Evolutionary conservation across 2,113 vertebrate genomes (phyloP).

Genomic region (Calidris pugnax): DNA sequence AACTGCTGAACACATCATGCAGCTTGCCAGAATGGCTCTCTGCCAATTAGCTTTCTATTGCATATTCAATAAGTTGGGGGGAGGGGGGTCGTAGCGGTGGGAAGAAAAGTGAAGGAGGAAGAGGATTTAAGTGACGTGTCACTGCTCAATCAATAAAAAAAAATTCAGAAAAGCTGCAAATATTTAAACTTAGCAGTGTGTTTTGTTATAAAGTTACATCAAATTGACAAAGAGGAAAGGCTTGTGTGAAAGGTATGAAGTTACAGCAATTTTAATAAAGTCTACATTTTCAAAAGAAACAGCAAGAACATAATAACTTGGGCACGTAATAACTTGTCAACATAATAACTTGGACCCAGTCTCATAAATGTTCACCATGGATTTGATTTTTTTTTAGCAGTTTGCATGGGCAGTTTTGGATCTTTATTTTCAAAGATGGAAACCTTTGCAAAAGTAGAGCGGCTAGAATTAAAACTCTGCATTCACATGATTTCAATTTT

Average conservation of each 20-base stretch:
- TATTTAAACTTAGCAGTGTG: neutral
- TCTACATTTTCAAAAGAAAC: neutral
- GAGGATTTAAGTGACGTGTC: neutral
- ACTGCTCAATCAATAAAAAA: conserved; percentile 48
- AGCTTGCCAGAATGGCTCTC: conserved; percentile 61
- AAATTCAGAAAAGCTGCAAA: conserved; percentile 17
- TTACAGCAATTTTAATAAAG: neutral
- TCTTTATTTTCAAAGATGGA: neutral
- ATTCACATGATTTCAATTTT: neutral
- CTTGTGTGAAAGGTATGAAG: neutral
- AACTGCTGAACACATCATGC: conserved; percentile 61
- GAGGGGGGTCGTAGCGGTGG: neutral
- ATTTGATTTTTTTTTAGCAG: neutral
- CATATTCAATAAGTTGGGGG: conserved; percentile 30
- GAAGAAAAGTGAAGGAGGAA: conserved; percentile 25
- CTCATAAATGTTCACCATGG: neutral
- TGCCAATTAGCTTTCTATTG: conserved; percentile 66
- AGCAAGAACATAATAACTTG: neutral
- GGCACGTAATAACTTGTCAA: neutral
- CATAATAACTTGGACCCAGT: neutral
- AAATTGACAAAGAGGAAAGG: neutral
- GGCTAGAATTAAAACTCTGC: neutral
- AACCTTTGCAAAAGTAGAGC: neutral
- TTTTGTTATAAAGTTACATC: neutral
- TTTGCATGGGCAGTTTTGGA: neutral